Conservation (phyloP, 2,888 invertebrate genomes). For the Dilophus febrilis region DNA sequence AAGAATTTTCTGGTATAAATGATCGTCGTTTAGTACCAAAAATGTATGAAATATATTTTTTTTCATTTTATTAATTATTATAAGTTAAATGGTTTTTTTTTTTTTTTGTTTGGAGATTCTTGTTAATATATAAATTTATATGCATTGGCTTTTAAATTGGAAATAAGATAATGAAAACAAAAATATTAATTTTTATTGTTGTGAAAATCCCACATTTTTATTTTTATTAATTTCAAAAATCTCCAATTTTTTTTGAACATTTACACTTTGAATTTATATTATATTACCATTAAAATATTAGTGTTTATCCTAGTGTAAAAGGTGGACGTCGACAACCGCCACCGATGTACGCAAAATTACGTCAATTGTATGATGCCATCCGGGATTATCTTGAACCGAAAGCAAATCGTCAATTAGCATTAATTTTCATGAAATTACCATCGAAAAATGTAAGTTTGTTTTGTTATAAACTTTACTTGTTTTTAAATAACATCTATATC, state of each 20-base stretch:
- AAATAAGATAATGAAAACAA: no score
- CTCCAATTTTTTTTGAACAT: no score
- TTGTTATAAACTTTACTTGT: background rate
- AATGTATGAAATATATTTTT: slow-evolving; percentile 25
- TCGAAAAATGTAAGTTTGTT: slow-evolving; percentile 49
- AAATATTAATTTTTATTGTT: background rate
- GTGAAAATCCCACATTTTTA: no score
- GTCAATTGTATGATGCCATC: slow-evolving; percentile 75
- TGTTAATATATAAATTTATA: background rate
- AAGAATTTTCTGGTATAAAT: slow-evolving; percentile 47
- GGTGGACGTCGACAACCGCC: slow-evolving; percentile 29
- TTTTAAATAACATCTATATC: no score
- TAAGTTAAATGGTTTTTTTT: background rate
- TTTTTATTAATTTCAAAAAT: background rate
- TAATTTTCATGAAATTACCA: slow-evolving; percentile 89
- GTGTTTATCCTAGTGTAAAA: slow-evolving; percentile 20
- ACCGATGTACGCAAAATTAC: slow-evolving; percentile 57
- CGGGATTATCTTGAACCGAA: slow-evolving; percentile 76
- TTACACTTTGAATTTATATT: no score
- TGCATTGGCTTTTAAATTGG: background rate
- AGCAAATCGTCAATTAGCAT: slow-evolving; percentile 72
- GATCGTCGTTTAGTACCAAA: slow-evolving; percentile 21
- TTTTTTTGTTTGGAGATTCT: slow-evolving; percentile 3
- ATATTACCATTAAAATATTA: background rate
- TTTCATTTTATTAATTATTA: background rate